phyloP scores from a whole-genome alignment of 2,113 vertebrate species.

The Calyptommatus sinebrachiatus region DNA sequence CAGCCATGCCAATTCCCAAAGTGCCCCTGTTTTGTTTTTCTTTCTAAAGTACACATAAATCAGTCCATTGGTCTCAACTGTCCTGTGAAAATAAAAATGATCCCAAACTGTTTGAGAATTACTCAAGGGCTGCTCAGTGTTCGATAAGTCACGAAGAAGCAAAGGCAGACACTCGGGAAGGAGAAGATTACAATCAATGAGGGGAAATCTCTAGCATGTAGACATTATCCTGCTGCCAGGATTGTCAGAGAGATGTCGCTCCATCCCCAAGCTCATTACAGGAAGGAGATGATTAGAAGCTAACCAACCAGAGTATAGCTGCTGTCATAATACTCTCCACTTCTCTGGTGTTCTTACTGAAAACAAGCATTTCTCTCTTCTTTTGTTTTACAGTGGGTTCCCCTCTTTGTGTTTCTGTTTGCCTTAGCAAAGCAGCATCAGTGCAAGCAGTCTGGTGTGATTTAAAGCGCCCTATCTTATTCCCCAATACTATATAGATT shows the following conservation, averaged over 20 bases:
- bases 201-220: slow-evolving; percentile 72
- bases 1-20: slow-evolving; percentile 54
- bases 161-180: slow-evolving; percentile 74
- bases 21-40: slow-evolving; percentile 64
- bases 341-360: slow-evolving; percentile 54
- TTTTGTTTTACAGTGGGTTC: neutral
- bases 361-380: slow-evolving; percentile 57
- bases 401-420: neutral
- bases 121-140: slow-evolving; percentile 76
- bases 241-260: slow-evolving; percentile 59
- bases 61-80: slow-evolving; percentile 74
- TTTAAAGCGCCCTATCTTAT: slow-evolving; percentile 24
- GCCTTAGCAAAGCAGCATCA: slow-evolving; percentile 56
- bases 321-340: slow-evolving; percentile 40
- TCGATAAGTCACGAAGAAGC: slow-evolving; percentile 76
- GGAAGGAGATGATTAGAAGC: slow-evolving; percentile 67
- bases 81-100: slow-evolving; percentile 81
- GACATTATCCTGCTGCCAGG: slow-evolving; percentile 67
- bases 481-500: slow-evolving; percentile 36
- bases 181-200: slow-evolving; percentile 80
- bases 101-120: slow-evolving; percentile 77
- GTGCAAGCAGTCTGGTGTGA: slow-evolving; percentile 17
- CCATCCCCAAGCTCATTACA: slow-evolving; percentile 62
- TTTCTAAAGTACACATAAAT: slow-evolving; percentile 73
- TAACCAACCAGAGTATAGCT: slow-evolving; percentile 47